These are phyloP conservation scores for Setipinna tenuifilis DNA, from an alignment of 2,797 vertebrate species.

Conservation along the genomic window DNA sequence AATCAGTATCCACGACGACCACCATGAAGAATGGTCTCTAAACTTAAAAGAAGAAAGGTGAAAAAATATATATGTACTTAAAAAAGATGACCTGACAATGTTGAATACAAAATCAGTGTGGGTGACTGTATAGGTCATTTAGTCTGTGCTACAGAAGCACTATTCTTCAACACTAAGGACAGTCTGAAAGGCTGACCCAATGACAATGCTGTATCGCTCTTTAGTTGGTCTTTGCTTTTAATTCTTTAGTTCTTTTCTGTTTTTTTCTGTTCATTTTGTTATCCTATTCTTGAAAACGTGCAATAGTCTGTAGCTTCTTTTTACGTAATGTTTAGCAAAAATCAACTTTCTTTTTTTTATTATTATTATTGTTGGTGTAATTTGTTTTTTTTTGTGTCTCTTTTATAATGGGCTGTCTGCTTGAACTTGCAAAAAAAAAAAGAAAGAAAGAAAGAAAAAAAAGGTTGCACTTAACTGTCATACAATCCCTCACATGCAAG, in stretches of 20 bases:
- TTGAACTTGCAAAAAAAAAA: slow-evolving; percentile 10
- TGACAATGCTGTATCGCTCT: slow-evolving; percentile 74
- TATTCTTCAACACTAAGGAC: slow-evolving; percentile 84
- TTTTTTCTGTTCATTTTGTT: slow-evolving; percentile 43
- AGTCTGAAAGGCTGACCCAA: slow-evolving; percentile 86
- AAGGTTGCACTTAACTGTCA: slow-evolving; percentile 33
- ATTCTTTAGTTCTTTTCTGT: slow-evolving; percentile 57
- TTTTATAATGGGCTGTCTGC: slow-evolving; percentile 11
- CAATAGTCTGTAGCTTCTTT: slow-evolving; percentile 13
- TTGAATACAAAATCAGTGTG: slow-evolving; percentile 7
- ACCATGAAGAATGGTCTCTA: slow-evolving; percentile 82
- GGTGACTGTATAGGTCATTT: slow-evolving; percentile 65
- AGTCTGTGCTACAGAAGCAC: slow-evolving; percentile 74
- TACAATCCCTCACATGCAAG: neutral
- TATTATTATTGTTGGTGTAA: neutral
- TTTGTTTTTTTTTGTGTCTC: neutral
- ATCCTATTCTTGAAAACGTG: slow-evolving; percentile 42
- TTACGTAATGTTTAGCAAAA: slow-evolving; percentile 14
- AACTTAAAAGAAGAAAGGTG: slow-evolving; percentile 62
- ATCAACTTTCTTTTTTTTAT: neutral
- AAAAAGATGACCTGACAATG: slow-evolving; percentile 28
- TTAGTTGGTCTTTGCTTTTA: slow-evolving; percentile 73
- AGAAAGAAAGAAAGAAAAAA: neutral
- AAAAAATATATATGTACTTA: slow-evolving; percentile 69
- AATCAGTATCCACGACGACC: slow-evolving; percentile 77